phyloP scores from a whole-genome alignment of 2,113 vertebrate genomes.

The Indri indri region DNA sequence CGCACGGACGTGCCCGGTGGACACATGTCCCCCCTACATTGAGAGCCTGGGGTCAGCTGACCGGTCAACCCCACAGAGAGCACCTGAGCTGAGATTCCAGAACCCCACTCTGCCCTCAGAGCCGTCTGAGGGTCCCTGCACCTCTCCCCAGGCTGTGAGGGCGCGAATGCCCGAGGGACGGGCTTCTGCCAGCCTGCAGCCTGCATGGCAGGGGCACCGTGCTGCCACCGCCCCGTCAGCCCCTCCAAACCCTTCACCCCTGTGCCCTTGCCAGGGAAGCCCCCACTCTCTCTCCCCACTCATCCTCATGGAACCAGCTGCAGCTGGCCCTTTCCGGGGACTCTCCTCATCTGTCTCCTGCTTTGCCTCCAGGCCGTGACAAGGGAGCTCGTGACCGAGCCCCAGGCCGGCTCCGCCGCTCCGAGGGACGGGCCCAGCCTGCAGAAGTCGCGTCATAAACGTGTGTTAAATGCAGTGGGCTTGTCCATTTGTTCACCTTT shows the following conservation, averaged over 20 bases:
- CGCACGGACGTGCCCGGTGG: fast-evolving
- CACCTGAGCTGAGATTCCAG: fast-evolving
- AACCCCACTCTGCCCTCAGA: fast-evolving
- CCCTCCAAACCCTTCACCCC: too few species aligned
- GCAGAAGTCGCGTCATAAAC: fast-evolving
- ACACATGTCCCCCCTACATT: fast-evolving
- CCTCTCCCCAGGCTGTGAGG: fast-evolving
- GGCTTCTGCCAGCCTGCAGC: too few species aligned
- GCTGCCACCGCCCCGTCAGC: fast-evolving
- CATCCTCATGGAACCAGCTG: fast-evolving
- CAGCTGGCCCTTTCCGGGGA: neutral
- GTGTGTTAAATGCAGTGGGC: fast-evolving
- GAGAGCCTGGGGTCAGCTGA: fast-evolving
- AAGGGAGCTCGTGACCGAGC: fast-evolving
- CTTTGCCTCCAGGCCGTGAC: neutral
- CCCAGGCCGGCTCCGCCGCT: fast-evolving
- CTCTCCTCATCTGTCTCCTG: neutral
- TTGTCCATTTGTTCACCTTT: fast-evolving
- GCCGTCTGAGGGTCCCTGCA: fast-evolving
- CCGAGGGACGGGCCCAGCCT: fast-evolving
- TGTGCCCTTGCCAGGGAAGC: fast-evolving
- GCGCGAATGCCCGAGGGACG: fast-evolving
- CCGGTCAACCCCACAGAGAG: fast-evolving
- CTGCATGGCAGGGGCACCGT: too few species aligned
- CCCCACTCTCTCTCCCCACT: too few species aligned